These are phyloP conservation scores for Marmota monax DNA, from an alignment of 2,113 vertebrate genomes.

Conservation along the genomic window DNA sequence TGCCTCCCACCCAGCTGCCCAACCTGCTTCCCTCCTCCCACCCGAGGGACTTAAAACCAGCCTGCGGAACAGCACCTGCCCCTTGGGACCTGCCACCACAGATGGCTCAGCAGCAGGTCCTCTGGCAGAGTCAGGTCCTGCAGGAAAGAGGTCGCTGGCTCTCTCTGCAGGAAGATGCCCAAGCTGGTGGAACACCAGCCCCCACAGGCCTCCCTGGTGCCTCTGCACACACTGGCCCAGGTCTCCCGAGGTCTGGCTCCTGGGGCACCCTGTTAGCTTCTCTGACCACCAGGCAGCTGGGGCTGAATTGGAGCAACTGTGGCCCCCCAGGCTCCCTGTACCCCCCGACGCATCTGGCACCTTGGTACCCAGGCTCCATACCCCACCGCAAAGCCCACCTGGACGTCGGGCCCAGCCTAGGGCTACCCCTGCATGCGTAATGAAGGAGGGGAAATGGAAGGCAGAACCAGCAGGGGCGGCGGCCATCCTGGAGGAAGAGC, in stretches of 20 bases:
- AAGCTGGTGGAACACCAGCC: rapidly evolving
- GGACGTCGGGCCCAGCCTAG: background rate
- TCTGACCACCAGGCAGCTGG: background rate
- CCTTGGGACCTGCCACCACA: rapidly evolving
- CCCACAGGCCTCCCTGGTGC: too few relatives aligned
- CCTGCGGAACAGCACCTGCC: background rate
- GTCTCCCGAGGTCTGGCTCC: background rate
- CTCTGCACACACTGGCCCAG: too few relatives aligned
- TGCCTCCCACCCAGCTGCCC: background rate
- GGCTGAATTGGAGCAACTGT: background rate
- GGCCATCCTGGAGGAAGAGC: background rate
- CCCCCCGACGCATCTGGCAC: too few relatives aligned
- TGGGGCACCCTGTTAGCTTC: background rate
- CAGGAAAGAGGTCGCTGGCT: background rate
- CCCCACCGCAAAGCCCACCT: too few relatives aligned
- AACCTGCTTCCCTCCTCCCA: background rate
- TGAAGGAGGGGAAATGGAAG: background rate
- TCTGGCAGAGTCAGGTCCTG: background rate
- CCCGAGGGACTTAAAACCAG: background rate
- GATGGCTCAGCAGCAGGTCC: background rate
- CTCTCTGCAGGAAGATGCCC: background rate
- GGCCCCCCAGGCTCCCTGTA: background rate
- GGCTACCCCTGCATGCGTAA: too few relatives aligned
- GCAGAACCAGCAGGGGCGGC: background rate
- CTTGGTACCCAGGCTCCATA: background rate